Percentiles rank a stretch among this genome's conserved stretches.
phyloP scores from a whole-genome alignment of 2,113 vertebrate species.

The Ploceus nigricollis region DNA sequence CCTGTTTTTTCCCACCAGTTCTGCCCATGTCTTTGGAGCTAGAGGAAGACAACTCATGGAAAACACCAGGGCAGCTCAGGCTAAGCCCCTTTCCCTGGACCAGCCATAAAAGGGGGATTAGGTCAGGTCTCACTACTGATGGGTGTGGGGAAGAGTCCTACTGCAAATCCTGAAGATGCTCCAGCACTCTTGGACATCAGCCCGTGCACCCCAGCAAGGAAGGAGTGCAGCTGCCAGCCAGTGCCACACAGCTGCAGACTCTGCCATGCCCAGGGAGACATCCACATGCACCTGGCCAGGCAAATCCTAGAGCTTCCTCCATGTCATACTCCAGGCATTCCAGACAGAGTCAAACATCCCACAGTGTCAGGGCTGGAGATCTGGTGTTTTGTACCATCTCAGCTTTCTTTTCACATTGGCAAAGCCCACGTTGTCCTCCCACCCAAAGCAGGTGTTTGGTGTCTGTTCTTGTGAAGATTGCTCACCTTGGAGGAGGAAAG shows the following conservation, averaged over 20 bases:
- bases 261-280: background rate
- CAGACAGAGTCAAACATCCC: background rate
- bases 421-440: accelerated
- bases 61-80: background rate
- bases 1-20: background rate
- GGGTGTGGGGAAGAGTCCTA: background rate
- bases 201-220: accelerated
- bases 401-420: background rate
- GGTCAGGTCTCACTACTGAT: background rate
- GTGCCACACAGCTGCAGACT: background rate
- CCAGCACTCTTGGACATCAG: background rate
- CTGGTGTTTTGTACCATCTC: background rate
- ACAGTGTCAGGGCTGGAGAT: background rate
- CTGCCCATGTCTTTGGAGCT: background rate
- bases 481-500: background rate
- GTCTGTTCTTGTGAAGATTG: background rate
- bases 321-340: background rate
- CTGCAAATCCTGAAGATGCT: background rate
- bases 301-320: background rate
- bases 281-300: background rate
- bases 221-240: background rate
- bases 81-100: background rate
- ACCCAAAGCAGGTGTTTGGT: background rate
- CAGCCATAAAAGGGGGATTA: background rate
- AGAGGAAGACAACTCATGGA: background rate